Base-by-base conservation (phyloP, 2,888 invertebrate genomes). In the Tinea trinotella region DNA sequence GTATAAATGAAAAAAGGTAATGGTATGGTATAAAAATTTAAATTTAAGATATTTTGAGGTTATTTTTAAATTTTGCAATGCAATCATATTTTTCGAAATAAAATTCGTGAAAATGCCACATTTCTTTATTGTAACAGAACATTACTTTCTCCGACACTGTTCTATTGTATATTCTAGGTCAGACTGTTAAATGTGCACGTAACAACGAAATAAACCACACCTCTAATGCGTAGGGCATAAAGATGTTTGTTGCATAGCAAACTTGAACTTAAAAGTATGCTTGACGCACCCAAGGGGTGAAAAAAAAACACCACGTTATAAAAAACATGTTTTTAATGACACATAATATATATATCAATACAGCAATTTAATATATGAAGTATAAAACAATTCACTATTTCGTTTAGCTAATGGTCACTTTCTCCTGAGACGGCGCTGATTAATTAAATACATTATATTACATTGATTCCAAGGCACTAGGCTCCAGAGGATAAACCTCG, bases 361-460 rank as follows among this genome's bases (percentile, higher is more conserved):
- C 82, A 83, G 84, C 77, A 83, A 82, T 83, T 84, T 82, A 76
- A 74, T 75, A 73, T 74, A 36, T 74, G 57, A 74, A 78, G 76
- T 81, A 79, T 67, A 71, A 75, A 74, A 40, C 44, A 65, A 61
- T 65, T 68, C 60, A 74, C 75, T 80, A 80, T 80, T 78, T 81
- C 77, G 75, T 78, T 80, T 76, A 66, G 74, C 66, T 74, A 62
- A 50, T 22, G 22, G 13, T 58, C 60, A 59, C 40, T 40, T 40
- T 15, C 61, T 57, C 58, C 56, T 18, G 72, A 72, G 74, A 78
- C 74, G 70, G 78, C 77, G 76, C 77, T 70, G 69, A 66, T 72
- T 60, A 62, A 18, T 59, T 68, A 65, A 67, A 67, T 65, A 68
- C 67, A 71, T 30, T 68, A 77, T 70, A 74, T 67, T 72, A 73